Evolutionary conservation across 2,888 invertebrate species (phyloP).

Genomic region (Agonopterix subpropinquella): DNA sequence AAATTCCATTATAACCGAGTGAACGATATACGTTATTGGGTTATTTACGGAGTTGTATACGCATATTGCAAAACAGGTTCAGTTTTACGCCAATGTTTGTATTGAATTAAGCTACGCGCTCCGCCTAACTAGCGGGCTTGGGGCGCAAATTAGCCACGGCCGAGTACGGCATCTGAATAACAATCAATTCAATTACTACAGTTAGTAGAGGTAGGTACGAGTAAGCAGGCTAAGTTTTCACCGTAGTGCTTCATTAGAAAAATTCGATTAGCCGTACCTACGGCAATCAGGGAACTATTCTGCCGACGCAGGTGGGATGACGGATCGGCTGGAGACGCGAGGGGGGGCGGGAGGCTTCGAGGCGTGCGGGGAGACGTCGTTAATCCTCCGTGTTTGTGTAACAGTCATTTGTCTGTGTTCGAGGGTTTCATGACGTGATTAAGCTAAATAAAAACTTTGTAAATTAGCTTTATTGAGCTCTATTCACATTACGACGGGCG

Average conservation of each 20-base stretch:
- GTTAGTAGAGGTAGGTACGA: slow-evolving; percentile 9
- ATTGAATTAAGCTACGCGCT: slow-evolving; percentile 40
- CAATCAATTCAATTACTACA: slow-evolving; percentile 33
- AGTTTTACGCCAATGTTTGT: slow-evolving; percentile 35
- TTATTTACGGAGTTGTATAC: slow-evolving; percentile 17
- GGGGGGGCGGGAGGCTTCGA: not conserved
- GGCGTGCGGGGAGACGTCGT: too few species aligned
- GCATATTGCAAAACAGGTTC: slow-evolving; percentile 16
- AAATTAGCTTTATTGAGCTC: too few species aligned
- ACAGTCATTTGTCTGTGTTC: too few species aligned
- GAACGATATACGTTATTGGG: slow-evolving; percentile 15
- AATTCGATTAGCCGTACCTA: slow-evolving; percentile 14
- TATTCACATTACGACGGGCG: too few species aligned
- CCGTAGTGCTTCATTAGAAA: slow-evolving; percentile 16
- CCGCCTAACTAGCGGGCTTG: slow-evolving; percentile 39
- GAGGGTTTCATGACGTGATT: too few species aligned
- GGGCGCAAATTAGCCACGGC: slow-evolving; percentile 44
- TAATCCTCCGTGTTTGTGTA: too few species aligned
- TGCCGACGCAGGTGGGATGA: not conserved
- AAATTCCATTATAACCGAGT: slow-evolving; percentile 14
- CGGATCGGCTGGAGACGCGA: not conserved
- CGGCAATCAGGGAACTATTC: not conserved
- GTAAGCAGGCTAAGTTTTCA: slow-evolving; percentile 6
- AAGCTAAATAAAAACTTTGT: too few species aligned
- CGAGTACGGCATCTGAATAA: slow-evolving; percentile 46